Evolutionary conservation across 2,797 vertebrate species (phyloP).

Genomic region (Amblyraja radiata): DNA sequence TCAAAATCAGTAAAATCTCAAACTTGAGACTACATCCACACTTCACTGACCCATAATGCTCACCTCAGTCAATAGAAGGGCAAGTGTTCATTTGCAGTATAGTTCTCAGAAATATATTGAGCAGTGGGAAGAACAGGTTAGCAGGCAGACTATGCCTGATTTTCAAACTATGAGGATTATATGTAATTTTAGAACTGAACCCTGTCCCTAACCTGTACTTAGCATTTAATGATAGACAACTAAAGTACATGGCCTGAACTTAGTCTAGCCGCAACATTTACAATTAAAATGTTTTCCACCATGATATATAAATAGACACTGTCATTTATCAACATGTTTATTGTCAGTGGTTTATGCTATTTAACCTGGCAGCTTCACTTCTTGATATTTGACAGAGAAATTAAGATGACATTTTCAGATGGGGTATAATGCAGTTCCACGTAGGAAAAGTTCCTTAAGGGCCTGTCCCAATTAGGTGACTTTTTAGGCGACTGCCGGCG

Average conservation of each 20-base stretch:
- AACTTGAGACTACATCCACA: too few relatives aligned
- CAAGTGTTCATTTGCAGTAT: not conserved
- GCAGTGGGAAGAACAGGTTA: not conserved
- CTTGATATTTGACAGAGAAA: not conserved
- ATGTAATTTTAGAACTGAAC: not conserved
- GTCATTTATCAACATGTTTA: not conserved
- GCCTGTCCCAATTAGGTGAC: not conserved
- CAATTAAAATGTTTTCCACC: not conserved
- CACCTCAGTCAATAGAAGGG: not conserved
- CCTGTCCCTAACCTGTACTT: not conserved
- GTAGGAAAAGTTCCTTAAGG: not conserved
- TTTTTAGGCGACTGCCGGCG: too few relatives aligned
- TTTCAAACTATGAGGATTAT: not conserved
- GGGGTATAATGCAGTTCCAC: not conserved
- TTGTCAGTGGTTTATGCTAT: not conserved
- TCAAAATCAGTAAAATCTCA: not conserved
- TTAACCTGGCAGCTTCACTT: not conserved
- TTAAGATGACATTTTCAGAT: not conserved
- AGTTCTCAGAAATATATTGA: not conserved
- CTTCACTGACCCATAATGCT: not conserved
- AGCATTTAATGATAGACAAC: not conserved
- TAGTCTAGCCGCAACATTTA: not conserved
- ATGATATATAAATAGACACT: not conserved
- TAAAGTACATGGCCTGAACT: not conserved
- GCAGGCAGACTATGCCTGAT: not conserved